A percentile compares a stretch with the other conserved stretches of the same genome.
Evolutionary conservation across 1,140 invertebrate genomes (phyloP).

Genomic region (Drosophila grimshawi): DNA sequence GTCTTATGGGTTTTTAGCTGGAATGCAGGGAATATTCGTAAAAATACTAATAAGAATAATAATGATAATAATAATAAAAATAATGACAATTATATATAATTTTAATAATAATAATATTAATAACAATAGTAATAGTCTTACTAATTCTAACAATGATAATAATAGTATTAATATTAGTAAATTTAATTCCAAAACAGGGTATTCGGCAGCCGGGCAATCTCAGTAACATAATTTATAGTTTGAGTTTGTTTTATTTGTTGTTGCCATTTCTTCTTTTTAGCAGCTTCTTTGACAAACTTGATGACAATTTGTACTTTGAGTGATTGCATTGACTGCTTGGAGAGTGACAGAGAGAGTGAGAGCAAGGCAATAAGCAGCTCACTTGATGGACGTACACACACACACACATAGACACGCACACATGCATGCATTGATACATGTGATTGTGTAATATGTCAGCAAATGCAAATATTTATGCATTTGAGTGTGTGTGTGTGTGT

Average conservation of each 20-base stretch:
- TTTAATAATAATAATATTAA: no score
- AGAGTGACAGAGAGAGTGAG: neutral
- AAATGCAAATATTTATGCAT: neutral
- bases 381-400: constrained; percentile 10
- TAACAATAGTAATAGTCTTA: no score
- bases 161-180: no score
- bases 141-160: no score
- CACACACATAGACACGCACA: neutral
- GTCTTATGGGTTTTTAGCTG: neutral
- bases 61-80: no score
- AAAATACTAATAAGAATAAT: neutral
- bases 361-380: constrained; percentile 29
- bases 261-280: constrained; percentile 38
- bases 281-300: constrained; percentile 47
- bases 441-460: neutral
- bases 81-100: no score
- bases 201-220: neutral
- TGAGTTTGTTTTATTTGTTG: constrained; percentile 14
- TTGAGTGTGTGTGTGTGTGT: neutral
- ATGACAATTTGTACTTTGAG: constrained; percentile 78
- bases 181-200: constrained; percentile 10
- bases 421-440: neutral
- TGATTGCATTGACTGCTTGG: constrained; percentile 51
- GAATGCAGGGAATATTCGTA: neutral
- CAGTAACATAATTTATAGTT: neutral